These are phyloP conservation scores for Coleophora deauratella DNA, from an alignment of 2,888 invertebrate species.

Conservation along the genomic window DNA sequence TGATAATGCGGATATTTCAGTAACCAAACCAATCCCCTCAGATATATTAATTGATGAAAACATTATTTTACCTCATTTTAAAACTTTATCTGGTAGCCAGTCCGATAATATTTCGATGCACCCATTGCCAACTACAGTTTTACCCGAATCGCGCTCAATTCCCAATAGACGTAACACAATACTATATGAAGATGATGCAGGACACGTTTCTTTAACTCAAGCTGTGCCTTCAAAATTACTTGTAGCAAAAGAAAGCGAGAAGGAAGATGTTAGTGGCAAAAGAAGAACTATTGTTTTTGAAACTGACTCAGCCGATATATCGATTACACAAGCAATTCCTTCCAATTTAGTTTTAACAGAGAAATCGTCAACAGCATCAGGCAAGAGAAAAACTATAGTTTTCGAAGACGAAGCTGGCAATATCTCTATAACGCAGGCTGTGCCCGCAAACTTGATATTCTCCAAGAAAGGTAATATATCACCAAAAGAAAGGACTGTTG, in stretches of 20 bases:
- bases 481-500: constrained; percentile 6
- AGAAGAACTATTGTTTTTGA: constrained; percentile 25
- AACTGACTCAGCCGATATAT: constrained; percentile 23
- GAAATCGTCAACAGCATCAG: neutral
- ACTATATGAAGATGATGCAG: constrained; percentile 17
- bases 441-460: constrained; percentile 18
- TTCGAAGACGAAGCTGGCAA: constrained; percentile 23
- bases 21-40: constrained; percentile 28
- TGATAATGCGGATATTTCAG: constrained; percentile 25
- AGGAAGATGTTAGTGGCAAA: constrained; percentile 10
- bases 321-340: constrained; percentile 25
- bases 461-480: neutral
- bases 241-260: neutral
- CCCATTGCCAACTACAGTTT: constrained; percentile 17
- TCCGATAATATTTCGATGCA: constrained; percentile 25
- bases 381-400: constrained; percentile 15
- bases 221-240: neutral
- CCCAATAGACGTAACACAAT: constrained; percentile 16
- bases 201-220: constrained; percentile 23
- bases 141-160: constrained; percentile 5
- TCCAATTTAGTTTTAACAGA: constrained; percentile 14
- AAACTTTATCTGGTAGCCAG: constrained; percentile 6
- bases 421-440: constrained; percentile 25
- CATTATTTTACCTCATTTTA: constrained; percentile 9
- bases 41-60: constrained; percentile 1